phyloP scores from a whole-genome alignment of 2,113 vertebrate species.

The Micronisus gabar region DNA sequence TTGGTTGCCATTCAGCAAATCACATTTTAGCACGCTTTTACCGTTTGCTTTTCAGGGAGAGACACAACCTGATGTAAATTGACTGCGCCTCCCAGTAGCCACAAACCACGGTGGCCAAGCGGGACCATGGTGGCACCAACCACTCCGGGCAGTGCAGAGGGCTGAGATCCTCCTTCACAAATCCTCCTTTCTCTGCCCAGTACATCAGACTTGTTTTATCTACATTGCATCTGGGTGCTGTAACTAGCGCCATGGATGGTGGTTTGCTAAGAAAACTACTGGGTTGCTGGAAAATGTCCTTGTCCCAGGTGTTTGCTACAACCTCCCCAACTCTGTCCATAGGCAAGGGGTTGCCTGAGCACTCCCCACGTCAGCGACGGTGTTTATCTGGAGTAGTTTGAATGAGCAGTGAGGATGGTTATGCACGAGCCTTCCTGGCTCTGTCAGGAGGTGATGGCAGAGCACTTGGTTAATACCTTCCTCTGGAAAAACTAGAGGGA shows the following conservation, averaged over 20 bases:
- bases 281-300: background rate
- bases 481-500: background rate
- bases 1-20: background rate
- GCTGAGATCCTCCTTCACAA: background rate
- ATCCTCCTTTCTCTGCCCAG: background rate
- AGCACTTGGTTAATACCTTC: background rate
- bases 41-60: accelerated
- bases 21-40: background rate
- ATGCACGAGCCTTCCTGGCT: background rate
- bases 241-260: accelerated
- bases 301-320: background rate
- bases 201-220: background rate
- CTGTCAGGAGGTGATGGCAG: background rate
- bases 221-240: background rate
- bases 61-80: background rate
- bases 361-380: background rate
- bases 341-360: background rate
- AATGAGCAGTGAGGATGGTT: background rate
- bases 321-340: background rate
- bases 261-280: background rate
- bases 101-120: background rate
- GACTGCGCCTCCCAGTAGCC: background rate
- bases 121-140: background rate
- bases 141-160: background rate
- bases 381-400: background rate